Evolutionary conservation across 2,797 vertebrate genomes (phyloP), one percentile per base, ranked within the genome.

Genomic region (Thalassophryne amazonica): DNA sequence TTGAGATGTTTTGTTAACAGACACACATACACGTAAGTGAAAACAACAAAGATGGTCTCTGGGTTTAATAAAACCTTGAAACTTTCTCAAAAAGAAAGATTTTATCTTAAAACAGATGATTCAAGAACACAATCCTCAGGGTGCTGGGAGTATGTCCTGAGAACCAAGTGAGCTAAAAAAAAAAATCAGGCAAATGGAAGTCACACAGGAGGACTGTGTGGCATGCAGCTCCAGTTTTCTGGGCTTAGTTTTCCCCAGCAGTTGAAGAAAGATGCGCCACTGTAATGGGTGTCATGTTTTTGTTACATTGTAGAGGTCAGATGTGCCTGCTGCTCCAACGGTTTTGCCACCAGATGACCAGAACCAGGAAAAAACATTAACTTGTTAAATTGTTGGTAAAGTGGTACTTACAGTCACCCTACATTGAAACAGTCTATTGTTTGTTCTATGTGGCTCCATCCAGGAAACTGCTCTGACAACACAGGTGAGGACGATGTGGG

Each of bases 341-440:
- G 43, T 19, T 53, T 50, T 46, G 58, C 72, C 55, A 69, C 54
- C 52, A 65, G 59, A 40, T 58, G 42, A 68, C 57, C 35, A 25
- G 54, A 67, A 80, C 52, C 73, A 82, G 83, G 49, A 58, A 74
- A 86, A 80, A 18, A 21, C 76, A 85, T 82, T 60, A 75, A 76
- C 74, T 68, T 59, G 24, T 63, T 65, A 73, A 69, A 60, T 24
- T 48, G n/a, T n/a, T n/a, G n/a, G n/a, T n/a, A n/a, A n/a, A n/a
- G n/a, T n/a, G n/a, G n/a, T n/a, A n/a, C n/a, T n/a, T n/a, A n/a
- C n/a, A n/a, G n/a, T n/a, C n/a, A n/a, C n/a, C n/a, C n/a, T n/a
- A n/a, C n/a, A n/a, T n/a, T n/a, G n/a, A n/a, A n/a, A n/a, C n/a
- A n/a, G n/a, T n/a, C n/a, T n/a, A n/a, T n/a, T n/a, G n/a, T n/a